Evolutionary conservation across 2,797 vertebrate species (phyloP).

Genomic region (Danio aesculapii): DNA sequence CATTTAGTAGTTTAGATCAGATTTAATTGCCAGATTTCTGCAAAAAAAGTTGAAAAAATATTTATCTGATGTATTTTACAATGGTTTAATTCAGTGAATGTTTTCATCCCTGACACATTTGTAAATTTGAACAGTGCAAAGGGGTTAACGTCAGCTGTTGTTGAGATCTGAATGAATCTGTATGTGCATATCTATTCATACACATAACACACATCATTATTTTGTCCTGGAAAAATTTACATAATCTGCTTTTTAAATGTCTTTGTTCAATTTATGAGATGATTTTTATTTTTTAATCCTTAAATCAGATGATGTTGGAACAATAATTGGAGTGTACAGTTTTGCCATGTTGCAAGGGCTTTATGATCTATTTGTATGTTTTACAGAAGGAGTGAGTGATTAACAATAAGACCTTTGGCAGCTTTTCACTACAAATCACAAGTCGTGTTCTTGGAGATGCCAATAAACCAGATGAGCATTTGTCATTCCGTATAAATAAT

Average conservation of each 20-base stretch:
- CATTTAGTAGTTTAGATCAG: no score
- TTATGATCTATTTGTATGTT: slow-evolving; percentile 23
- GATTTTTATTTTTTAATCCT: background rate
- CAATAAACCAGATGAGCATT: background rate
- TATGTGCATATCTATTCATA: no score
- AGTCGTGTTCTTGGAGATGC: background rate
- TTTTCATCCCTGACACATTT: no score
- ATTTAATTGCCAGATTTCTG: no score
- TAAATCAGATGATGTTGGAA: background rate
- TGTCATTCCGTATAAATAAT: slow-evolving; percentile 14
- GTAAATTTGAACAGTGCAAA: no score
- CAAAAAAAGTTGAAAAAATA: no score
- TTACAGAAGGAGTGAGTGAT: slow-evolving; percentile 14
- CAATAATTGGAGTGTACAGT: background rate
- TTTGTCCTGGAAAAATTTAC: background rate
- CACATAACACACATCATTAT: background rate
- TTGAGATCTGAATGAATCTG: slow-evolving; percentile 1
- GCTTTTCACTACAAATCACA: slow-evolving; percentile 21
- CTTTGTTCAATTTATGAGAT: background rate
- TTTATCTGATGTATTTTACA: no score
- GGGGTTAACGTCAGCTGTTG: background rate
- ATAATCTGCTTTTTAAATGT: slow-evolving; percentile 11
- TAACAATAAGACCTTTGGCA: background rate
- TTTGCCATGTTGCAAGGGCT: background rate
- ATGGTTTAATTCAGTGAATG: no score